phyloP scores from a whole-genome alignment of 2,113 vertebrate species.

The Pterocles orientalis region DNA sequence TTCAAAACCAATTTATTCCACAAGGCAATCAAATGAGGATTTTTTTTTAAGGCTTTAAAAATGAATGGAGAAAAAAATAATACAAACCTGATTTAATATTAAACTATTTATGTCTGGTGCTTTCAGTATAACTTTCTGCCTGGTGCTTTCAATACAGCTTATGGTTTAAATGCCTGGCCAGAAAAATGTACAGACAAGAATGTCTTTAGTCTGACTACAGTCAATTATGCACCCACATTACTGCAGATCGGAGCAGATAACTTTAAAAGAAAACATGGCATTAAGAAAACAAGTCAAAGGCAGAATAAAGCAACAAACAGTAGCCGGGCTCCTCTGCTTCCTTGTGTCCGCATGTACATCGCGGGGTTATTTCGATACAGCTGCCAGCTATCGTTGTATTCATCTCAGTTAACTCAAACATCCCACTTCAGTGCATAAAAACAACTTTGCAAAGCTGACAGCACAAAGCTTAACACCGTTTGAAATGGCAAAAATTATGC shows the following conservation, averaged over 20 bases:
- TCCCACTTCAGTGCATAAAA: background rate
- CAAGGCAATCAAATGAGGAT: background rate
- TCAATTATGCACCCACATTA: background rate
- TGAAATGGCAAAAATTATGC: background rate
- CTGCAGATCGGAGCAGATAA: background rate
- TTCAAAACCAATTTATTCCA: background rate
- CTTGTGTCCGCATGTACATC: background rate
- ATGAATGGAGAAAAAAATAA: background rate
- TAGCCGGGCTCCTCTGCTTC: background rate
- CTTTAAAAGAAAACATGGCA: background rate
- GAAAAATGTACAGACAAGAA: background rate
- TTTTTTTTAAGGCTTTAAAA: background rate
- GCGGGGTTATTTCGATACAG: background rate
- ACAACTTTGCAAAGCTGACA: background rate
- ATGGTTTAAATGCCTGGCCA: background rate
- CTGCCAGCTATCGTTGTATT: background rate
- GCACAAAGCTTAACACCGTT: background rate
- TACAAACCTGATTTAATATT: background rate
- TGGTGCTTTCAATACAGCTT: background rate
- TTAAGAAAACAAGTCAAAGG: background rate
- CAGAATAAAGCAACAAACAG: background rate
- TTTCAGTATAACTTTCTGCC: background rate
- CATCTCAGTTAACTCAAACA: background rate
- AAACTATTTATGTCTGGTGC: background rate
- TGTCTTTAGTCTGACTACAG: background rate